phyloP scores from a whole-genome alignment of 1,140 invertebrate species.

The Probaryconus sp. region DNA sequence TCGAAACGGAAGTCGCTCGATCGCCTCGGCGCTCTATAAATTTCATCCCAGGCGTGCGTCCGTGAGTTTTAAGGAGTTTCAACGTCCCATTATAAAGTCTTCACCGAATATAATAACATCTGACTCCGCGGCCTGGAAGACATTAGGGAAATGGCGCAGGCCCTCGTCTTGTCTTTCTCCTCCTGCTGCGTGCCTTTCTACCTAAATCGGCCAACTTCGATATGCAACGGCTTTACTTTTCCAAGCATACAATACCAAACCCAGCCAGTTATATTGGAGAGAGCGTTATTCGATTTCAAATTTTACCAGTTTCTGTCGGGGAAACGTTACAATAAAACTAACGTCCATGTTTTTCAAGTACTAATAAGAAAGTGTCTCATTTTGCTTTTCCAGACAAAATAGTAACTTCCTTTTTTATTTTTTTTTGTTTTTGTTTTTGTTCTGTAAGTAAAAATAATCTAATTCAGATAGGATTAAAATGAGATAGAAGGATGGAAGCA shows the following conservation, averaged over 20 bases:
- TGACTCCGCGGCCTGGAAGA: conserved; percentile 74
- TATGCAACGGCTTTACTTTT: conserved; percentile 60
- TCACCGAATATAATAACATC: conserved; percentile 78
- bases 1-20: conserved; percentile 51
- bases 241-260: conserved; percentile 62
- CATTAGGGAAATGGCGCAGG: conserved; percentile 77
- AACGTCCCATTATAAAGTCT: conserved; percentile 78
- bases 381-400: no score
- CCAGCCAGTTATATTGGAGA: conserved; percentile 51
- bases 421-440: no score
- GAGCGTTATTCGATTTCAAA: conserved; percentile 59
- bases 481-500: conserved; percentile 52
- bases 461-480: no score
- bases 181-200: conserved; percentile 31
- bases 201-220: conserved; percentile 66
- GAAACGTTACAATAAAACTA: no score
- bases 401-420: no score
- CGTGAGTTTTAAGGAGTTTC: conserved; percentile 76
- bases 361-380: no score
- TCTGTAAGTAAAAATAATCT: no score
- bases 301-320: conserved; percentile 37
- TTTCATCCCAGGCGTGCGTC: conserved; percentile 45
- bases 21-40: conserved; percentile 58
- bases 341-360: no score
- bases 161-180: conserved; percentile 43